Percentiles rank a stretch among this genome's conserved stretches.
These are phyloP conservation scores for Aurelia coerulea DNA, from an alignment of 30 jellyfish, hydroid and myxozoan species.

Conservation along the genomic window DNA sequence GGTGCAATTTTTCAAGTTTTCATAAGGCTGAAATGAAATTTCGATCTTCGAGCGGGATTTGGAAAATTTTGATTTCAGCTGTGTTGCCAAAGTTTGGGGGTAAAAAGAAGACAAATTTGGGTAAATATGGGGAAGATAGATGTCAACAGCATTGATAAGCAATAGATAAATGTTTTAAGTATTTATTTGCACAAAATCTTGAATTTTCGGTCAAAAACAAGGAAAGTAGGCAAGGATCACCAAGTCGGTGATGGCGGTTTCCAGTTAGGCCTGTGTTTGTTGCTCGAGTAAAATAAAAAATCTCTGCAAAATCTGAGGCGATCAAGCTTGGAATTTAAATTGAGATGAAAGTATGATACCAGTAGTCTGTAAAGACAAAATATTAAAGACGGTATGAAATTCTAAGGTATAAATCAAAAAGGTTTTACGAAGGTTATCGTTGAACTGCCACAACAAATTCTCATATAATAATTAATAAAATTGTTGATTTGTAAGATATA, in stretches of 20 bases:
- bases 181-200: neutral
- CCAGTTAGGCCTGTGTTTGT: conserved; percentile 74
- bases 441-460: conserved; percentile 19
- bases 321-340: no score
- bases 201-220: neutral
- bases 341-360: conserved; percentile 16
- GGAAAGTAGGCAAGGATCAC: conserved; percentile 20
- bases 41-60: neutral
- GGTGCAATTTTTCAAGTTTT: conserved; percentile 24
- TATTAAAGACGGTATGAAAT: neutral
- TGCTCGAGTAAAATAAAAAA: conserved; percentile 1
- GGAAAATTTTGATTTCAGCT: conserved; percentile 1
- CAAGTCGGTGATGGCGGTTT: conserved; percentile 66
- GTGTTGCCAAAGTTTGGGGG: neutral
- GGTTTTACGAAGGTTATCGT: conserved; percentile 38
- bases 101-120: conserved; percentile 1
- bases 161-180: no score
- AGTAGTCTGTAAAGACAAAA: conserved; percentile 5
- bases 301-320: neutral
- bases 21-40: conserved; percentile 10
- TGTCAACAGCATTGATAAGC: no score
- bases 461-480: conserved; percentile 21
- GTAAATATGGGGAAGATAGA: no score
- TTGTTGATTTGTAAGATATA: neutral
- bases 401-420: neutral